Evolutionary conservation across 2,797 vertebrate species (phyloP), one percentile per base, ranked within the genome.

Genomic region (Antennarius maculatus): DNA sequence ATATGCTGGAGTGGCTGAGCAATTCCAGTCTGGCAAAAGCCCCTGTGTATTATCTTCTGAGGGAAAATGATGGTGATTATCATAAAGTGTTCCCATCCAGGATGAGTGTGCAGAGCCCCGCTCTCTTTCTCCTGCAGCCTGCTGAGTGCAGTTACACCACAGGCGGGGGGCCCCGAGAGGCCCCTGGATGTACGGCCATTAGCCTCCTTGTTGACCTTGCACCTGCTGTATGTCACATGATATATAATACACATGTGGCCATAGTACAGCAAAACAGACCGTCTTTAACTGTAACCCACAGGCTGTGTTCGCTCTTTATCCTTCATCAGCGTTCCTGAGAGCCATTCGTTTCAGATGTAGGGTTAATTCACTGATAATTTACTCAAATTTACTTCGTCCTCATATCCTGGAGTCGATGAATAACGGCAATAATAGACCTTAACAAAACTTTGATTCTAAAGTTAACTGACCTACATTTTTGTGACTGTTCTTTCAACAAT

Each of bases 51-150:
- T 88, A 91, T 87, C 88, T 85, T 88, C 83, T 83, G 75, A 77
- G 70, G 82, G 89, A 84, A 91, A 92, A 92, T 89, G 70, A 90
- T 70, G 83, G 90, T 89, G 80, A 92, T 93, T 93, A 92, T 83
- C 86, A 88, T 76, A 90, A 93, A 93, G 90, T 88, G 89, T 89
- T 92, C 82, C 91, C 91, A 93, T 92, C 87, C 88, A 89, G 69
- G 87, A 89, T 76, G 79, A 82, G 80, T 52, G 54, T 72, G 58
- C 66, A 54, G 34, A 64, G 79, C 71, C 61, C 49, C 8, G 5
- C 54, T 59, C 57, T 28, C 27, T 16, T 2, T 61, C 57, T 72
- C 69, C 83, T 69, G 67, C 31, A 12, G 76, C 74, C 82, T 71
- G 60, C 84, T 84, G 76, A 84, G 84, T 87, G 74, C 76, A 81